Conservation (phyloP, 2,888 invertebrate genomes). For the Amphimallon solstitiale region DNA sequence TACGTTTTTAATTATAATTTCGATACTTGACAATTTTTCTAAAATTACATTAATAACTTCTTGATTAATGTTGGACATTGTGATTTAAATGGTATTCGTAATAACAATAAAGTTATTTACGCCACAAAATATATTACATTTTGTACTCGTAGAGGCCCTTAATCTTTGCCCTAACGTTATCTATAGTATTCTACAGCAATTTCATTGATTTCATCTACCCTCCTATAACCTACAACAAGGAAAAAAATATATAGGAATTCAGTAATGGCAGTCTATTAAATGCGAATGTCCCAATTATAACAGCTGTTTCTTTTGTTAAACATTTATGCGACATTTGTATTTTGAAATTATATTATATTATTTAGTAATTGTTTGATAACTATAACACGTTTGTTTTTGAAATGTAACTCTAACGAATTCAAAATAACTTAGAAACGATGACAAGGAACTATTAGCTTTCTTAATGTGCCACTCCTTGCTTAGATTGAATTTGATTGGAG, state of each 20-base stretch:
- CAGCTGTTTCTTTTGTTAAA: too few relatives aligned
- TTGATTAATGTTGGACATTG: conserved; percentile 48
- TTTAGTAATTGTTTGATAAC: too few relatives aligned
- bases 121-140: not conserved
- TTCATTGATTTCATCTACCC: not conserved
- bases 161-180: not conserved
- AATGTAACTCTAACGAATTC: too few relatives aligned
- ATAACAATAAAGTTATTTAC: not conserved
- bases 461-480: too few relatives aligned
- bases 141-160: conserved; percentile 4
- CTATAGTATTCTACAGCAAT: too few relatives aligned
- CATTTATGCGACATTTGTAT: too few relatives aligned
- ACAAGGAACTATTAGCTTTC: too few relatives aligned
- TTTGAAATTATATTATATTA: too few relatives aligned
- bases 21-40: conserved; percentile 68
- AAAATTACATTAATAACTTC: conserved; percentile 65
- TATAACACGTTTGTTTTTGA: too few relatives aligned
- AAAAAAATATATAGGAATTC: not conserved
- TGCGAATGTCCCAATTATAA: not conserved
- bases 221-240: conserved; percentile 17
- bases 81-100: not conserved
- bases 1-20: conserved; percentile 67
- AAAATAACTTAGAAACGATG: too few relatives aligned
- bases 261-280: not conserved
- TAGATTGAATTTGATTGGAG: too few relatives aligned